These are phyloP conservation scores for Coregonus suidteri DNA, from an alignment of 2,797 vertebrate species.

Conservation along the genomic window DNA sequence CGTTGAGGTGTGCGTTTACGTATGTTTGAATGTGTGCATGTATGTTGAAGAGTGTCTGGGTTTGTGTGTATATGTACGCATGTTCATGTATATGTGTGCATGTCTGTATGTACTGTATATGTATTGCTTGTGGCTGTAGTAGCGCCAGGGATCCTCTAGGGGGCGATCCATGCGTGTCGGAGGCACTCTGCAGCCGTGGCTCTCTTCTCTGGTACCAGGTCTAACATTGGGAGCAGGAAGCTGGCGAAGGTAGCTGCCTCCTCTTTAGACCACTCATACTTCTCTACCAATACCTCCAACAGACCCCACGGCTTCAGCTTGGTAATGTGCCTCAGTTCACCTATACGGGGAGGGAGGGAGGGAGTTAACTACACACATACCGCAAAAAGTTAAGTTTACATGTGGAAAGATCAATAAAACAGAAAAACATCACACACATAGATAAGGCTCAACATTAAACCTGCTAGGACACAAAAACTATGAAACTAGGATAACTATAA, in stretches of 20 bases:
- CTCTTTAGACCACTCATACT: conserved; percentile 94
- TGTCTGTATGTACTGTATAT: conserved; percentile 4
- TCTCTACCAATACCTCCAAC: conserved; percentile 91
- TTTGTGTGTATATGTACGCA: no score
- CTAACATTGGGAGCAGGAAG: conserved; percentile 97
- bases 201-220: conserved; percentile 92
- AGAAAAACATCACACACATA: neutral
- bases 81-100: conserved; percentile 3
- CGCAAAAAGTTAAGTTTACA: neutral
- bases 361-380: neutral
- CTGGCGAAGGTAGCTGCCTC: conserved; percentile 90
- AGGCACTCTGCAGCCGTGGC: conserved; percentile 93
- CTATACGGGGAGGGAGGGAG: conserved; percentile 58
- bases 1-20: neutral
- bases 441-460: no score
- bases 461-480: no score
- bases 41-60: no score
- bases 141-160: conserved; percentile 68
- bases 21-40: conserved; percentile 18
- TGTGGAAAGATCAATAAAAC: no score
- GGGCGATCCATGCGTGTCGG: conserved; percentile 88
- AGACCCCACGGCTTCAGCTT: conserved; percentile 98
- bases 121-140: conserved; percentile 9
- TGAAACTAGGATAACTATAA: no score
- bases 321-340: conserved; percentile 96